phyloP scores from a whole-genome alignment of 1,140 invertebrate species.

The Papilio polytes region DNA sequence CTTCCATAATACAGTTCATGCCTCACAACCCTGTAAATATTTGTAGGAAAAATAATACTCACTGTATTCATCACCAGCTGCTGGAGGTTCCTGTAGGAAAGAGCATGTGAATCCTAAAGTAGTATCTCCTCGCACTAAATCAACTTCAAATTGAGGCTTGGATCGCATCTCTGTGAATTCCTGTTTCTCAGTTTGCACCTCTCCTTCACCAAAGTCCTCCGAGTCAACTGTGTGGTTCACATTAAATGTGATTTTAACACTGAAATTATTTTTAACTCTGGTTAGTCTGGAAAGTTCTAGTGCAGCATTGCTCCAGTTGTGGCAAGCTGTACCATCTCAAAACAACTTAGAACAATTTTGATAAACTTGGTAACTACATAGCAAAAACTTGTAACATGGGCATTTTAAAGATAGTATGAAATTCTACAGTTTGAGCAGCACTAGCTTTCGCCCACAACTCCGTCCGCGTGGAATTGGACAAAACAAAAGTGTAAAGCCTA shows the following conservation, averaged over 20 bases:
- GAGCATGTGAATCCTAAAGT: slow-evolving; percentile 93
- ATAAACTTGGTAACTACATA: too few species aligned
- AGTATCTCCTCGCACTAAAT: slow-evolving; percentile 89
- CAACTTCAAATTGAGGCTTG: slow-evolving; percentile 94
- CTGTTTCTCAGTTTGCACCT: slow-evolving; percentile 86
- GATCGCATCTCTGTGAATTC: slow-evolving; percentile 93
- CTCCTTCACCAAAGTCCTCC: slow-evolving; percentile 86
- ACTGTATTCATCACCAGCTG: slow-evolving; percentile 90
- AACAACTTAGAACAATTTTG: too few species aligned
- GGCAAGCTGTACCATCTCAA: too few species aligned
- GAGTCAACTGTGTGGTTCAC: slow-evolving; percentile 96
- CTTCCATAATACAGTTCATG: too few species aligned
- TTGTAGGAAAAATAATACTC: slow-evolving; percentile 57
- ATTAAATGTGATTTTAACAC: slow-evolving; percentile 91
- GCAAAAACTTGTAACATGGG: too few species aligned
- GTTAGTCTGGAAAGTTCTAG: too few species aligned
- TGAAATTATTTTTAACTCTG: slow-evolving; percentile 41
- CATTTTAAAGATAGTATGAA: too few species aligned
- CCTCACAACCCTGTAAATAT: background rate
- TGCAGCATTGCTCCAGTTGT: too few species aligned
- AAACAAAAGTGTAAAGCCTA: too few species aligned
- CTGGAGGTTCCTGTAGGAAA: slow-evolving; percentile 86
- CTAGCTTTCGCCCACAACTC: too few species aligned
- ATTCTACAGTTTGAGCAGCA: too few species aligned
- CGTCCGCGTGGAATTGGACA: too few species aligned